These are phyloP conservation scores for Brachyalestes nurse DNA, from an alignment of 2,797 vertebrate species.

Conservation along the genomic window DNA sequence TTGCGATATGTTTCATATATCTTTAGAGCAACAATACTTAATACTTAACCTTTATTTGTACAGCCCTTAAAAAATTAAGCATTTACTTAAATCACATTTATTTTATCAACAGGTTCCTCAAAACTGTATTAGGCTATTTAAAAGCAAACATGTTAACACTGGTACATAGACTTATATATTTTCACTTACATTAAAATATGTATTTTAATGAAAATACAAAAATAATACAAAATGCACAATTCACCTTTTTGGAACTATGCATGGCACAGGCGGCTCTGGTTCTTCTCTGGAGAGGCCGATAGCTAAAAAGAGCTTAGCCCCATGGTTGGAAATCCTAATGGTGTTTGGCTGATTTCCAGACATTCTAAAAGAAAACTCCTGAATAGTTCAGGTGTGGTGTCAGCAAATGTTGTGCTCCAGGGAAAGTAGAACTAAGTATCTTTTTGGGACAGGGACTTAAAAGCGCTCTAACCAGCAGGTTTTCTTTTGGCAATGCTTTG, in stretches of 20 bases:
- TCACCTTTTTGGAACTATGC: not conserved
- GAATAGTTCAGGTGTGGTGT: conserved; percentile 25
- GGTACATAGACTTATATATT: too few relatives aligned
- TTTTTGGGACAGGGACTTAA: not conserved
- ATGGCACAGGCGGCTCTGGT: not conserved
- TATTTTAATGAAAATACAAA: too few relatives aligned
- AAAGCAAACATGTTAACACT: too few relatives aligned
- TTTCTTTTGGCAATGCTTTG: not conserved
- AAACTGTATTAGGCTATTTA: too few relatives aligned
- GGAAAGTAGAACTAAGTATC: conserved; percentile 2
- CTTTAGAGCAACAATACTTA: not conserved
- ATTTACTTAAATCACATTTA: too few relatives aligned
- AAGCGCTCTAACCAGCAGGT: not conserved
- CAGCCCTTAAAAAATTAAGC: not conserved
- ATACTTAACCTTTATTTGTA: not conserved
- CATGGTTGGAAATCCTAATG: conserved; percentile 12
- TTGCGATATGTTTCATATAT: not conserved
- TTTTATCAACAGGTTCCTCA: too few relatives aligned
- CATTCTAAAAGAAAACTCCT: not conserved
- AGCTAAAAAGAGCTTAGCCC: conserved; percentile 21
- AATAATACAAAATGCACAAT: too few relatives aligned
- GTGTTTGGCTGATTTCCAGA: conserved; percentile 14
- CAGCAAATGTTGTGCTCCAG: conserved; percentile 8
- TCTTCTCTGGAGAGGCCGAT: conserved; percentile 6
- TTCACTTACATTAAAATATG: too few relatives aligned